Conservation (phyloP, 2,113 vertebrate species). For the Menura novaehollandiae region DNA sequence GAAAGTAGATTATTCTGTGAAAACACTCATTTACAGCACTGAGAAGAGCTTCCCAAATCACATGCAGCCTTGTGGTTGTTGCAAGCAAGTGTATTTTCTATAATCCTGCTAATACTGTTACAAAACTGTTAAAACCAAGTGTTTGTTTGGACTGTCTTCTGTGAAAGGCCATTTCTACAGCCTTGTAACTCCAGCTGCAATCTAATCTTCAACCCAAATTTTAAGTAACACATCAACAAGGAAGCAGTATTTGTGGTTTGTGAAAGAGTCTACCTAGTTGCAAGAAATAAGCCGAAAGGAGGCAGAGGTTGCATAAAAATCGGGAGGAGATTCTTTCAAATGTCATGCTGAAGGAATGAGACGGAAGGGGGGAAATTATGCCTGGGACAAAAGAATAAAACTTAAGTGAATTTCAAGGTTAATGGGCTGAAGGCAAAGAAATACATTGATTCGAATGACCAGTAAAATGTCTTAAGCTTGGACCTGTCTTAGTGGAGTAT, state of each 20-base stretch:
- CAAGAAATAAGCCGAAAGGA: background rate
- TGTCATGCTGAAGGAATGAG: background rate
- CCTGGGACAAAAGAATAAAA: background rate
- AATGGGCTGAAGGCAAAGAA: background rate
- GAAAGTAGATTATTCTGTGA: background rate
- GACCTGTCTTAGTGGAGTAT: background rate
- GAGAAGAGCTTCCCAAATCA: background rate
- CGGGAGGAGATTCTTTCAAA: background rate
- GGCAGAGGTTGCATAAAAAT: background rate
- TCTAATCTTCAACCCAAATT: background rate
- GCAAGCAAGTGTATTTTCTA: background rate
- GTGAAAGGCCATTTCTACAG: background rate
- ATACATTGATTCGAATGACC: background rate
- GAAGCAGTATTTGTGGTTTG: background rate
- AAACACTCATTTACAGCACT: background rate
- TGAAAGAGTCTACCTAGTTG: background rate
- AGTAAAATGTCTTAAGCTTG: background rate
- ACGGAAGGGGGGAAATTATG: background rate
- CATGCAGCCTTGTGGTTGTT: background rate
- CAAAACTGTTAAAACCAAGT: background rate
- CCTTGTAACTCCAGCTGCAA: background rate
- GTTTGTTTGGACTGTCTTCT: background rate
- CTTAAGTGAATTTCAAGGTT: background rate
- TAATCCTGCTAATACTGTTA: background rate
- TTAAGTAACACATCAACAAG: background rate